Percentiles rank a stretch among this genome's conserved stretches.
These are phyloP conservation scores for Tupaia chinensis DNA, from an alignment of 2,113 vertebrate species.

Conservation along the genomic window DNA sequence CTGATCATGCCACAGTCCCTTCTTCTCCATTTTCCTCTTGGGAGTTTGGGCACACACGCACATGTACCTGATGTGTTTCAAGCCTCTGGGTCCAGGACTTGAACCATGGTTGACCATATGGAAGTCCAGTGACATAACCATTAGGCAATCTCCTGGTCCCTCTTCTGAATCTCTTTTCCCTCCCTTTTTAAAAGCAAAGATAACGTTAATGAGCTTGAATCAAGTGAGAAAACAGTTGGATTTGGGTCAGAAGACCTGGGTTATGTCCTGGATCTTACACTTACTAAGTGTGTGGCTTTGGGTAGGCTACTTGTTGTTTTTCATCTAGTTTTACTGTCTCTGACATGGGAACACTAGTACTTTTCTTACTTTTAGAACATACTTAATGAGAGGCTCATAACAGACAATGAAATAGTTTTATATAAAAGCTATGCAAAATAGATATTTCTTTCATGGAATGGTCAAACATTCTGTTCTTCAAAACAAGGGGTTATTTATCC, in stretches of 20 bases:
- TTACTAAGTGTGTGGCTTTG: neutral
- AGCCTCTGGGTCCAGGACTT: no score
- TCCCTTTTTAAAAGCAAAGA: neutral
- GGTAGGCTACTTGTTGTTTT: no score
- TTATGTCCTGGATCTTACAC: neutral
- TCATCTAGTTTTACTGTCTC: neutral
- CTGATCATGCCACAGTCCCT: no score
- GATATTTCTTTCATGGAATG: slow-evolving; percentile 10
- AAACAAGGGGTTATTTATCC: slow-evolving; percentile 17
- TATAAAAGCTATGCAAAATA: neutral
- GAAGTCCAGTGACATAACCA: no score
- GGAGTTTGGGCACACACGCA: no score
- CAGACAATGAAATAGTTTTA: neutral
- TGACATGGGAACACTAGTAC: neutral
- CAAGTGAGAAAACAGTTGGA: neutral
- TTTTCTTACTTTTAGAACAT: neutral
- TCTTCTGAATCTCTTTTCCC: neutral
- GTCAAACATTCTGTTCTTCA: slow-evolving; percentile 10
- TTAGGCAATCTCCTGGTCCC: no score
- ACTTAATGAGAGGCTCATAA: neutral
- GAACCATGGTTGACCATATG: no score
- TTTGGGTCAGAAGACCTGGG: neutral
- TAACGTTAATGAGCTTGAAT: neutral
- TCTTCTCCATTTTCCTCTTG: no score
- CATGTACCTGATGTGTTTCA: no score